Evolutionary conservation across 2,888 invertebrate species (phyloP).

Genomic region (Proisotoma minuta): DNA sequence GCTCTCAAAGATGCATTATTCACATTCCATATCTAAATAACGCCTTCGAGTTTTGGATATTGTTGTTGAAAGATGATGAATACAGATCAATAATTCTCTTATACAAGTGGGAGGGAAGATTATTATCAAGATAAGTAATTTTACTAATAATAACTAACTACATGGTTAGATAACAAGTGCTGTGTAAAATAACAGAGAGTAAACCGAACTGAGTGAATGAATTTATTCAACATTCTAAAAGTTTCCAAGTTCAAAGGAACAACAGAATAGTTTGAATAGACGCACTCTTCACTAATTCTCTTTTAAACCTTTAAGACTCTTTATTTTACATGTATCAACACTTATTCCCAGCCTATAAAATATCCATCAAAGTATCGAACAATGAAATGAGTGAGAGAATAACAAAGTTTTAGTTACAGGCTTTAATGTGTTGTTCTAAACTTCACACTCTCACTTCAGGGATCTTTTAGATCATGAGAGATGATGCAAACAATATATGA

Average conservation of each 20-base stretch:
- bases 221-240: not conserved
- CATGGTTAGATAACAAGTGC: not conserved
- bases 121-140: conserved; percentile 37
- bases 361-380: no score
- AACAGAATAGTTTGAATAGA: no score
- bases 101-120: conserved; percentile 10
- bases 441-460: no score
- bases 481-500: no score
- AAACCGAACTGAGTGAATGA: not conserved
- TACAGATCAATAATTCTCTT: conserved; percentile 3
- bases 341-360: no score
- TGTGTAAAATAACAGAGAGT: not conserved
- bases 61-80: not conserved
- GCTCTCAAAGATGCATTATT: not conserved
- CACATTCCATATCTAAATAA: not conserved
- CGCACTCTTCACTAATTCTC: no score
- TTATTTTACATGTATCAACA: no score
- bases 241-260: not conserved
- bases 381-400: no score
- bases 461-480: no score
- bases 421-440: no score
- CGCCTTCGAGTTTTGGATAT: not conserved
- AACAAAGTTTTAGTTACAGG: no score
- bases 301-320: no score
- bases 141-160: not conserved